phyloP scores from a whole-genome alignment of 2,888 invertebrate genomes.

The Phanerotoma sp. region DNA sequence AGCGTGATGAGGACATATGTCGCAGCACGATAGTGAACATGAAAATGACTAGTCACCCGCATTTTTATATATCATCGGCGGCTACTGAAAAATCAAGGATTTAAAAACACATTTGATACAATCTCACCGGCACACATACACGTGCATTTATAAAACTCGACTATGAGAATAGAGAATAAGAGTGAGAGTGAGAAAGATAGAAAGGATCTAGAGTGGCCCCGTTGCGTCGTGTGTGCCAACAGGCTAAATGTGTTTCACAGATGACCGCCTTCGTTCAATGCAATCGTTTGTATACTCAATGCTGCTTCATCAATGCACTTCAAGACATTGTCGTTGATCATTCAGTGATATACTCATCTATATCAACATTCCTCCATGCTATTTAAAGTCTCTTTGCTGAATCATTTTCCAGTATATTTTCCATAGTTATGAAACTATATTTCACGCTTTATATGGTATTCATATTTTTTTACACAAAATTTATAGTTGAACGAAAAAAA shows the following conservation, averaged over 20 bases:
- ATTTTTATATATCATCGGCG: background rate
- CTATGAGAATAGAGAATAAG: constrained; percentile 6
- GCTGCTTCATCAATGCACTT: constrained; percentile 32
- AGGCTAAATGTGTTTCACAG: constrained; percentile 57
- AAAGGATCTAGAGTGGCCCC: constrained; percentile 38
- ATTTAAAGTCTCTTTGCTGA: too few species aligned
- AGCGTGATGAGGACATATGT: background rate
- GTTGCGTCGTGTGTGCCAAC: constrained; percentile 55
- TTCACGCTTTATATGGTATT: too few species aligned
- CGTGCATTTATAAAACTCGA: background rate
- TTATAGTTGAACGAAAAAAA: too few species aligned
- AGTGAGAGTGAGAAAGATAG: constrained; percentile 22
- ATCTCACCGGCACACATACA: background rate
- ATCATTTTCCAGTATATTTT: too few species aligned
- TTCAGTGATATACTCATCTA: constrained; percentile 15
- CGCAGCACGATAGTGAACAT: background rate
- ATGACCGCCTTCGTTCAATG: constrained; percentile 54
- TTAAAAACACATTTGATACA: background rate
- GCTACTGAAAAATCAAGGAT: background rate
- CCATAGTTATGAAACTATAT: too few species aligned
- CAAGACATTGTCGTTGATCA: background rate
- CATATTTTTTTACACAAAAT: too few species aligned
- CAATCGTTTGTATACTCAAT: constrained; percentile 27
- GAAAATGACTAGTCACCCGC: constrained; percentile 3
- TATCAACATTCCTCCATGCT: too few species aligned